Base-by-base conservation (phyloP, 2,888 invertebrate species). In the Macrophya annulata region DNA sequence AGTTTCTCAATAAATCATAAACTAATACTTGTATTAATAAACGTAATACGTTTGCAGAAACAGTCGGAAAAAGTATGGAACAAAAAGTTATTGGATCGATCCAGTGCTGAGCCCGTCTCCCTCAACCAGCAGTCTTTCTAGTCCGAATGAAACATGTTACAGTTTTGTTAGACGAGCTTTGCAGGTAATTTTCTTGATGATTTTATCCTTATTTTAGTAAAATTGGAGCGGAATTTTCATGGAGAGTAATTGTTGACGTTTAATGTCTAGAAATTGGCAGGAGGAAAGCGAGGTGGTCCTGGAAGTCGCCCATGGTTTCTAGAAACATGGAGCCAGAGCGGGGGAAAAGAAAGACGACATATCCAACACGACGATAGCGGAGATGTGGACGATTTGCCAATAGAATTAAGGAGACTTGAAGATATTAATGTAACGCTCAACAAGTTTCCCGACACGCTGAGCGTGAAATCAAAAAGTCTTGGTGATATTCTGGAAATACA, bases 101-200 rank as follows among this genome's bases (percentile, higher is more conserved):
- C 96, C 96, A 45, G 92, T 93, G 85, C 92, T 93, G 87, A 93
- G 92, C 86, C 91, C 93, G 51, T 93, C 93, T 1, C 97, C 96
- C 31, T 97, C 98, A 89, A 98, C 97, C 87, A 98, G 98, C 37
- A 98, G 98, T 87, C 95, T 98, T 59, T 98, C 98, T 81, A 98
- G 98, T 87, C 98, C 98, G 5, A 98, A 98, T 92, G 98, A 98
- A 94, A 98, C 98, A 4, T 98, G 98, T 93, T 98, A 98, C 94
- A 98, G 98, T 90, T 98, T 98, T 93, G 98, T 98, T 6, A 95
- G 98, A 76, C 95, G 98, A 90, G 98, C 98, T 15, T 95, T 98
- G 81, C 97, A 96, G 94, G 96, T 96, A 92, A 89, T 68, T 71
- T 62, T n/a, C 21, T 43, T 21, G 21, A 37, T 15, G 8, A 37